Percentiles rank a stretch among this genome's conserved stretches.
Evolutionary conservation across 2,797 vertebrate genomes (phyloP).

Genomic region (Mormyrops attenuatus): DNA sequence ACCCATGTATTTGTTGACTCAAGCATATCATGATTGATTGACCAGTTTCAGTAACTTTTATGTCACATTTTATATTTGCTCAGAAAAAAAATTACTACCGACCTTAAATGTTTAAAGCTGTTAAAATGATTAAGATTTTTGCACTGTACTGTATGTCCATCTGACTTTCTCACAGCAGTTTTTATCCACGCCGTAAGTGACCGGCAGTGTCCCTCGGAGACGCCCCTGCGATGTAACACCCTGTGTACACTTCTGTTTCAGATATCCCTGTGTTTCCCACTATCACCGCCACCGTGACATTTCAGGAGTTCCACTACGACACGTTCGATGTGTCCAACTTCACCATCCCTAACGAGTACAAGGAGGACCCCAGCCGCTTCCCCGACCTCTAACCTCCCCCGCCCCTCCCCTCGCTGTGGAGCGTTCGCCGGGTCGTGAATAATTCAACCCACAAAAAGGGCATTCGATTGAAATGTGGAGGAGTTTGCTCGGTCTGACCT

Average conservation of each 20-base stretch:
- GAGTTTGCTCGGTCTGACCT: not conserved
- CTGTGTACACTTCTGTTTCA: conserved; percentile 38
- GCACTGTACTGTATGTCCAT: not conserved
- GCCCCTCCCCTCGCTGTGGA: not conserved
- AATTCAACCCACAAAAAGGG: conserved; percentile 15
- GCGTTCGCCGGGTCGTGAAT: not conserved
- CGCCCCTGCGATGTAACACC: not conserved
- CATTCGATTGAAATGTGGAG: conserved; percentile 21
- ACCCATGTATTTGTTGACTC: not conserved
- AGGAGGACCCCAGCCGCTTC: conserved; percentile 91
- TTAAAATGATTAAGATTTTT: not conserved
- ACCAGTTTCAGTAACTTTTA: not conserved
- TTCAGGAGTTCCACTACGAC: conserved; percentile 91
- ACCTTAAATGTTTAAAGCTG: not conserved
- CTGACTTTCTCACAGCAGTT: not conserved
- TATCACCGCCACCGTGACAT: conserved; percentile 96
- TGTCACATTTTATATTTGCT: not conserved
- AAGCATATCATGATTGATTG: not conserved
- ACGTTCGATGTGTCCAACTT: conserved; percentile 84
- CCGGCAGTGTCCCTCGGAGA: not conserved
- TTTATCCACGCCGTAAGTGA: not conserved
- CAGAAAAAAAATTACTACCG: not conserved
- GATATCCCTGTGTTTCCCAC: conserved; percentile 94
- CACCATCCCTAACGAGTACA: conserved; percentile 80
- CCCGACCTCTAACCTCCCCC: conserved; percentile 73